phyloP scores from a whole-genome alignment of 1,140 invertebrate genomes.

The Ceratoteleas bidentatus region DNA sequence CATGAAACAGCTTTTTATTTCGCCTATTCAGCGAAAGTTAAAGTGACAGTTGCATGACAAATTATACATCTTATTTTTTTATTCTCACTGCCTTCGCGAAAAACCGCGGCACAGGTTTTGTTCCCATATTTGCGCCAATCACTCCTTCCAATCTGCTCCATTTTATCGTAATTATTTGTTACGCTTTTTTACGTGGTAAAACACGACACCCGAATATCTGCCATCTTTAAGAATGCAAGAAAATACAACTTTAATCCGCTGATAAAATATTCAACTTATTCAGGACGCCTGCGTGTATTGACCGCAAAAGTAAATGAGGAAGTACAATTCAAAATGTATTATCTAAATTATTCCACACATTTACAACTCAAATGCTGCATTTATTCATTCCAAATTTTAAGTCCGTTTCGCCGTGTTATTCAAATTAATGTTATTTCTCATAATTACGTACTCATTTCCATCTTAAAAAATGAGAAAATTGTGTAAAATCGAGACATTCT shows the following conservation, averaged over 20 bases:
- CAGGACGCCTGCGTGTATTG: slow-evolving; percentile 7
- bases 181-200: slow-evolving; percentile 38
- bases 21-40: slow-evolving; percentile 9
- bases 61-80: slow-evolving; percentile 49
- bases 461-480: slow-evolving; percentile 21
- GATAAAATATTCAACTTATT: slow-evolving; percentile 62
- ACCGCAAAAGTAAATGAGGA: slow-evolving; percentile 32
- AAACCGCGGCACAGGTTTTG: slow-evolving; percentile 27
- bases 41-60: slow-evolving; percentile 50
- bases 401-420: slow-evolving; percentile 23
- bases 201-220: slow-evolving; percentile 41
- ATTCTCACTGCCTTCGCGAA: background rate
- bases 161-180: slow-evolving; percentile 59
- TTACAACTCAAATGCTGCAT: slow-evolving; percentile 35
- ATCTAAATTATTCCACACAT: slow-evolving; percentile 55
- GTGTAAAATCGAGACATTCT: background rate
- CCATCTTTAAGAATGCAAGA: slow-evolving; percentile 50
- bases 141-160: slow-evolving; percentile 49
- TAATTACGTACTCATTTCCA: slow-evolving; percentile 39
- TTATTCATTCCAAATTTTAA: slow-evolving; percentile 22
- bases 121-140: slow-evolving; percentile 37
- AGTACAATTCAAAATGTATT: slow-evolving; percentile 44
- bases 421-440: slow-evolving; percentile 37
- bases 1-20: slow-evolving; percentile 17
- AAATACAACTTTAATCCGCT: slow-evolving; percentile 48